Percentiles rank a stretch among this genome's conserved stretches.
phyloP scores from a whole-genome alignment of 2,888 invertebrate genomes.

The Pachydiplax longipennis region DNA sequence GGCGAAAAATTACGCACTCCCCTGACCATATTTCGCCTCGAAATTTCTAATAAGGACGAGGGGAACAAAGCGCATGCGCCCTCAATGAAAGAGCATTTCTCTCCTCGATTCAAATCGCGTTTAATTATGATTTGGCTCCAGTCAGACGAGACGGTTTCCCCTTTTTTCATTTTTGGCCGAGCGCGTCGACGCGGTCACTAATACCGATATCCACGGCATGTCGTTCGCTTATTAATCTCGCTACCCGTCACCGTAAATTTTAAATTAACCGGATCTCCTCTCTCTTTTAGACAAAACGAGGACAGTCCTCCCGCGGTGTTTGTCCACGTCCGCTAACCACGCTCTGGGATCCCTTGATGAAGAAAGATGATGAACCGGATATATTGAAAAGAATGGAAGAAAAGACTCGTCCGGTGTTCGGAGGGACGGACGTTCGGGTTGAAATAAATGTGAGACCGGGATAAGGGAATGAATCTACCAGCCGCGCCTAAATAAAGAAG shows the following conservation, averaged over 20 bases:
- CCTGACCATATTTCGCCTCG: no score
- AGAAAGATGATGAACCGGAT: not conserved
- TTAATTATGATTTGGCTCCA: slow-evolving; percentile 17
- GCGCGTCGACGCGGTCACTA: not conserved
- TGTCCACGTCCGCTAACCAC: no score
- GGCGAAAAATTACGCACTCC: no score
- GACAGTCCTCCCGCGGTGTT: not conserved
- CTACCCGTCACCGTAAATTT: not conserved
- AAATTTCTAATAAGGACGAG: not conserved
- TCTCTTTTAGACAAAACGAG: not conserved
- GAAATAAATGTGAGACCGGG: not conserved
- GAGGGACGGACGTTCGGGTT: not conserved
- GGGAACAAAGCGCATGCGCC: not conserved
- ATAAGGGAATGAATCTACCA: not conserved
- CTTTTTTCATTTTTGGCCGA: not conserved
- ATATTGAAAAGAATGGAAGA: slow-evolving; percentile 8
- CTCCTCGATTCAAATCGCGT: not conserved
- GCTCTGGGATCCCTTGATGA: not conserved
- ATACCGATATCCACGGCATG: not conserved
- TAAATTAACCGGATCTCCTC: not conserved
- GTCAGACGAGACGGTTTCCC: not conserved
- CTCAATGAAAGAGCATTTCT: not conserved
- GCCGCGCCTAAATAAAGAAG: no score
- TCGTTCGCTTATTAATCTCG: not conserved
- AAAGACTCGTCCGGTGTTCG: not conserved